Evolutionary conservation across 2,797 vertebrate species (phyloP), one percentile per base, ranked within the genome.

Genomic region (Poecilia wingei): DNA sequence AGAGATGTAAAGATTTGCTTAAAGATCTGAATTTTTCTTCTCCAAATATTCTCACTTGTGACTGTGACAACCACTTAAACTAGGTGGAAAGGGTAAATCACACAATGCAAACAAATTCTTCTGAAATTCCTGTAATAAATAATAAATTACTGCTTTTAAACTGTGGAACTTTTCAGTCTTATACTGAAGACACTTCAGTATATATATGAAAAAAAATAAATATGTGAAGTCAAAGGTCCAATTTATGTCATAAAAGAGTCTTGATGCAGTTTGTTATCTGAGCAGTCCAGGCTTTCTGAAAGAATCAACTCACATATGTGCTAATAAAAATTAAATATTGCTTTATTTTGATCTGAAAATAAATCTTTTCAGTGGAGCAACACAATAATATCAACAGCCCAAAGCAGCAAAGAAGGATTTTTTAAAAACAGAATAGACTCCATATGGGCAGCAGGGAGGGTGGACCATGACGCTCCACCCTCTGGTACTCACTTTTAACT

Each of bases 401-500:
- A 59, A 0, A 84, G 87, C 74, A 51, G 71, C 43, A 41, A 73
- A 81, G 6, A 76, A 82, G 72, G 79, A 75, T 61, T 68, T 77
- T 6, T 68, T 75, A 4, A 3, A 49, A 78, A 55, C 33, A 79
- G 61, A 82, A 59, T 61, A 79, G 45, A 79, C 74, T 79, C 51
- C 74, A 72, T 73, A 51, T 84, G 79, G 80, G 70, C 77, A 81
- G 72, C 71, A 64, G 31, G 22, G 1, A 53, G 73, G 76, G 6
- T 51, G 77, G 77, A 91, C 79, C 81, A 68, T 91, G 88, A 88
- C 75, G 47, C 88, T 82, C 88, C 84, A 87, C 85, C 88, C 88
- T 88, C 87, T 84, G 90, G 91, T 86, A 75, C 74, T 88, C 75
- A 85, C 85, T 88, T 94, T 92, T 70, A 92, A 94, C 86, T 92